These are phyloP conservation scores for Pangasius djambal DNA, from an alignment of 2,797 vertebrate species.

Conservation along the genomic window DNA sequence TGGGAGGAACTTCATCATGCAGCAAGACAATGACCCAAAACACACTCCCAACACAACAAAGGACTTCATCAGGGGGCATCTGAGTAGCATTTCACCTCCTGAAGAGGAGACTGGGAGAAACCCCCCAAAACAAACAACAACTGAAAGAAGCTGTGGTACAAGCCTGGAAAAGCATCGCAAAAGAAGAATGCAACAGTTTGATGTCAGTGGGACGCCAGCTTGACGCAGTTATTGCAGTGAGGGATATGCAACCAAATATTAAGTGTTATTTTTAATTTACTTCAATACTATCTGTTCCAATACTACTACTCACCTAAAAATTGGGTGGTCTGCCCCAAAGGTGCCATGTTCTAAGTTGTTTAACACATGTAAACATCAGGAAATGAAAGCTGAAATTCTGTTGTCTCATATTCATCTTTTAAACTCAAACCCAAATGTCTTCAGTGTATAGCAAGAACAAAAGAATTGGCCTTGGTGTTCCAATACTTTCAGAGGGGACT, in stretches of 20 bases:
- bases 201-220: neutral
- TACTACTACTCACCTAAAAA: neutral
- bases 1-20: neutral
- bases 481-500: neutral
- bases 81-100: neutral
- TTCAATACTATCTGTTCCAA: neutral
- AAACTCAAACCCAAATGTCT: neutral
- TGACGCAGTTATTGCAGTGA: neutral
- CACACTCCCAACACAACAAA: neutral
- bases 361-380: neutral
- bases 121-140: neutral
- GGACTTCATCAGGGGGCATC: neutral
- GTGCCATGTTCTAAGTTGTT: neutral
- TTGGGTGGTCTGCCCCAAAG: neutral
- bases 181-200: neutral
- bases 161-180: no score
- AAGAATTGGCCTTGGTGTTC: neutral
- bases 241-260: no score
- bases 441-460: neutral
- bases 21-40: neutral
- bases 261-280: no score
- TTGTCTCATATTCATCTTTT: neutral
- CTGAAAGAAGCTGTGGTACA: neutral
- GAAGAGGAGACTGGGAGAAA: neutral
- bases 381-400: neutral